These are phyloP conservation scores for Nothoprocta pentlandii DNA, from an alignment of 2,113 vertebrate species.

Conservation along the genomic window DNA sequence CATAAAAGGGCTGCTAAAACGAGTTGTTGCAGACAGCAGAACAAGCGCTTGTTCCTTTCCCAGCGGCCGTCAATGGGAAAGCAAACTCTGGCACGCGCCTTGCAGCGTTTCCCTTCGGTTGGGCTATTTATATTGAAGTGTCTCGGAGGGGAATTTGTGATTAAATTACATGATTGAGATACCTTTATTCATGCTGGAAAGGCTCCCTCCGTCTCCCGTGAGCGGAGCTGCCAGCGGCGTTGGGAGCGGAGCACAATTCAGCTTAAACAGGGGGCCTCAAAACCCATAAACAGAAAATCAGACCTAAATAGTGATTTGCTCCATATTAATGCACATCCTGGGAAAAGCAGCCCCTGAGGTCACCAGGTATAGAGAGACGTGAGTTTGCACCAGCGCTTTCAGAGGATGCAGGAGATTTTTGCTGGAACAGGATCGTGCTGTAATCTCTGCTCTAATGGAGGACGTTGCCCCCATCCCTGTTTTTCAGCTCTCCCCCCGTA, in stretches of 20 bases:
- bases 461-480: neutral
- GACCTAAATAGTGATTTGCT: neutral
- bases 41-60: neutral
- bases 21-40: neutral
- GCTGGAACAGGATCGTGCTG: fast-evolving
- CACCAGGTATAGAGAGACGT: fast-evolving
- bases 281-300: neutral
- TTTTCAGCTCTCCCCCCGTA: neutral
- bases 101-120: neutral
- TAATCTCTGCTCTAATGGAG: fast-evolving
- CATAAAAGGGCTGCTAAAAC: neutral
- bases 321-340: fast-evolving
- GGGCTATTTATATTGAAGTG: neutral
- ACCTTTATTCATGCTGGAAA: neutral
- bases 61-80: neutral
- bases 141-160: neutral
- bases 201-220: neutral
- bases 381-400: neutral
- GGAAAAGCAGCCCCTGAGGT: neutral
- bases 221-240: neutral
- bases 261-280: fast-evolving
- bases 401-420: fast-evolving
- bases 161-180: neutral
- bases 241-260: neutral
- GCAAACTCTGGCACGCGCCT: neutral